Evolutionary conservation across 2,888 invertebrate species (phyloP), one percentile per base, ranked within the genome.

Genomic region (Priapulus caudatus): DNA sequence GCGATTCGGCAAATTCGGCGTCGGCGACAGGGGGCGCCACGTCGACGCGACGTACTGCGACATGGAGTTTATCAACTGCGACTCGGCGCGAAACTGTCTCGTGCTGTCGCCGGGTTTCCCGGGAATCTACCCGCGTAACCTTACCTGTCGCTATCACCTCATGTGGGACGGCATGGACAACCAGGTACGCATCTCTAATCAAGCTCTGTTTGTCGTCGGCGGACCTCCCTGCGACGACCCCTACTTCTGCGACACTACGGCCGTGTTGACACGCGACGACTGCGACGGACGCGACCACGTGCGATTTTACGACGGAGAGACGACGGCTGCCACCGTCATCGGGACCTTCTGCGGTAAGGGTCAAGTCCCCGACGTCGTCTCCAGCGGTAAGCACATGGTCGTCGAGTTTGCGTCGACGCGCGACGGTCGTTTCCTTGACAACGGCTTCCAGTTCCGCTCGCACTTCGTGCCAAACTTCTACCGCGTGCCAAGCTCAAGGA

Each of bases 261-360:
- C 88, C 5, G 88, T 90, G 58, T 86, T 86, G 10, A 86, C 50
- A 5, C 48, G 51, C 16, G 20, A 87, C 51, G 87, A 81, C 79
- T 58, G 87, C 66, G n/a, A n/a, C n/a, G 33, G 33, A 33, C 10
- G 33, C 10, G 90, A 90, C 71, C 88, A 86, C 75, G 82, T 90
- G 59, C 81, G 82, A 62, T 84, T 90, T 55, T 89, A 89, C 75
- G 90, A 90, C 64, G 90, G 90, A 0, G 84, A 86, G 63, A 85
- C 88, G 68, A 87, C 88, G 63, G 82, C 82, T 46, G 10, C 16
- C 15, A n/a, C 19, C 4, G 23, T 20, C 19, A 52, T 54, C 10
- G 54, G 51, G 2, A 43, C 33, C 3, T 57, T 57, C 43, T 57
- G 57, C 48, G 57, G 57, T 10, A 55, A 49, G 16, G 57, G 57